Evolutionary conservation across 2,113 vertebrate species (phyloP).

Genomic region (Muscicapa adusta): DNA sequence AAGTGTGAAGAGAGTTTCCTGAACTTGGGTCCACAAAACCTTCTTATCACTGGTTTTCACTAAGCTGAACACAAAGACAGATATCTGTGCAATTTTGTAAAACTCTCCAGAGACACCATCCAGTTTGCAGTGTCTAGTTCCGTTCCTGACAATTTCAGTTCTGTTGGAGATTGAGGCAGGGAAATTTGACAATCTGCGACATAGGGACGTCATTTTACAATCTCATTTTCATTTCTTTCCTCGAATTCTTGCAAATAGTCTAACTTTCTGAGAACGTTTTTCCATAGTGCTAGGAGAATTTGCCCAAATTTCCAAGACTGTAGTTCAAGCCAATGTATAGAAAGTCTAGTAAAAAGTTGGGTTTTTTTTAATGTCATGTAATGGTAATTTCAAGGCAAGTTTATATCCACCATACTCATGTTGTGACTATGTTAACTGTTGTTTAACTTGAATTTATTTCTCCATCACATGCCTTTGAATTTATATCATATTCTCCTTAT

Average conservation of each 20-base stretch:
- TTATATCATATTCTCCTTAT: neutral
- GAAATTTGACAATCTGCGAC: neutral
- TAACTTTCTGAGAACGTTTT: accelerated
- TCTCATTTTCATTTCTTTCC: neutral
- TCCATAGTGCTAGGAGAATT: neutral
- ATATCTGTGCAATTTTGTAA: neutral
- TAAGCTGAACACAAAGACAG: neutral
- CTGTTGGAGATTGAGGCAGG: neutral
- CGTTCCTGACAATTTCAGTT: neutral
- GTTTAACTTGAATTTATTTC: neutral
- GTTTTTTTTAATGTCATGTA: neutral
- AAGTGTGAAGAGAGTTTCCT: neutral
- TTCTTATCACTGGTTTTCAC: neutral
- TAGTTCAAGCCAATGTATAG: neutral
- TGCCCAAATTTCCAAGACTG: neutral
- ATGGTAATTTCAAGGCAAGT: neutral
- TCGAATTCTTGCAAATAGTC: neutral
- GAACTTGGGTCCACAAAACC: neutral
- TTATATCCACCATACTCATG: neutral
- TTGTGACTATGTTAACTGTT: neutral
- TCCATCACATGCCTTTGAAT: neutral
- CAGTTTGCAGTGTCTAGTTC: neutral
- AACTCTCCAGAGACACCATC: neutral
- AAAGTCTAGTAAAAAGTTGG: neutral
- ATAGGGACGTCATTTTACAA: neutral